Base-by-base conservation (phyloP, 1,140 invertebrate species). In the Megalonaias nervosa region DNA sequence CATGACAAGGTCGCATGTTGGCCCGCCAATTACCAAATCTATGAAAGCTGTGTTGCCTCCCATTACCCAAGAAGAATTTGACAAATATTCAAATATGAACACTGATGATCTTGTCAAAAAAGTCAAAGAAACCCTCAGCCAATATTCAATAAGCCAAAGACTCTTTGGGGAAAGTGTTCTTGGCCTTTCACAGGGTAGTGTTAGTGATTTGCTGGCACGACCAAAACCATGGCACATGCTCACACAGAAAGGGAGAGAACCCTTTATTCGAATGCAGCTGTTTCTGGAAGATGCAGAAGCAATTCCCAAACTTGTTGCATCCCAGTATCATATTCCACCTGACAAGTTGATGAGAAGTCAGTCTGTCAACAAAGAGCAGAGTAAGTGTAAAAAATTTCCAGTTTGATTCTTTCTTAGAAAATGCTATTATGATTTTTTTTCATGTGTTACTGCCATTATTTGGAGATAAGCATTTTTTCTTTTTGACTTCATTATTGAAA, bases 191-290 rank as follows among this genome's bases (percentile, higher is more conserved):
- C 92, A 92, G 74, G 90, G 89, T 4, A 99, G 97, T 4, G 98
- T 99, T 0, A 98, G 97, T 87, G 98, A 99, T 91, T 91, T 99
- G n/a, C 92, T 99, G 0, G 98, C 97, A 69, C 98, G 99, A 89
- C 98, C 98, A 1, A 99, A 99, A 87, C 98, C 98, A 0, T 99
- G 98, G 98, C 97, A 98, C 88, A 99, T 99, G 97, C 93, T 99
- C 6, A 98, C 97, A 78, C 98, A 99, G 89, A 99, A 99, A 91
- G 98, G 98, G 0, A 92, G 98, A 26, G 98, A 99, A 90, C 98
- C 98, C 0, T 99, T 99, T 91, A 98, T 99, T 74, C 93, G 98
- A 65, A 99, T 99, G 98, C 97, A 99, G 90, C 91, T 98, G 14
- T 99, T 98, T 96, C 92, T 99, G 1, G 96, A 96, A 80, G 98